Evolutionary conservation across 2,888 invertebrate species (phyloP).

Genomic region (Corbicula japonica): DNA sequence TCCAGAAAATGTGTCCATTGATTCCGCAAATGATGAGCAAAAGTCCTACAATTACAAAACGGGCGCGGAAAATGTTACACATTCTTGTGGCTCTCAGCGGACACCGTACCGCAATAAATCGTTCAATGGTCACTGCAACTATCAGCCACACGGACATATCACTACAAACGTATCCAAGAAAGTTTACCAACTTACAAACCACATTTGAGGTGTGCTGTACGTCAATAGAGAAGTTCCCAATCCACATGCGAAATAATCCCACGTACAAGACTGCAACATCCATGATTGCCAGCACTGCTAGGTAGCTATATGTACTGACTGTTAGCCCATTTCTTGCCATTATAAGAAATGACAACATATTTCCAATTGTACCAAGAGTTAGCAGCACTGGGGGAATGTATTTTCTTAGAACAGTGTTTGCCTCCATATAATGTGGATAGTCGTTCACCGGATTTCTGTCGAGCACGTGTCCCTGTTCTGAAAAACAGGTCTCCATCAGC

Average conservation of each 20-base stretch:
- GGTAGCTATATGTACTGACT: conserved; percentile 84
- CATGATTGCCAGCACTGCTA: conserved; percentile 83
- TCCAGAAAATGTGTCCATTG: conserved; percentile 83
- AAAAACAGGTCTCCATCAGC: neutral
- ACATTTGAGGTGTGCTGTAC: conserved; percentile 75
- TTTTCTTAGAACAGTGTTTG: conserved; percentile 64
- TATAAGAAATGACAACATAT: conserved; percentile 83
- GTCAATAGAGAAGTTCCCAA: conserved; percentile 80
- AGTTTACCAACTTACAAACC: conserved; percentile 81
- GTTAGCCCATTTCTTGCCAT: conserved; percentile 81
- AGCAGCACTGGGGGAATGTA: conserved; percentile 83
- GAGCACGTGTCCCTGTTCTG: neutral
- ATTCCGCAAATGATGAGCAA: conserved; percentile 77
- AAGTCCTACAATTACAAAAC: conserved; percentile 72
- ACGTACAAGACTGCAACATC: conserved; percentile 84
- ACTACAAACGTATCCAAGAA: conserved; percentile 81
- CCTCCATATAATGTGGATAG: conserved; percentile 30
- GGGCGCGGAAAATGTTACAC: conserved; percentile 73
- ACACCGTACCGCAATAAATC: conserved; percentile 84
- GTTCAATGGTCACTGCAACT: conserved; percentile 84
- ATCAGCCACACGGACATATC: conserved; percentile 85
- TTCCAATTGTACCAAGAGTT: conserved; percentile 84
- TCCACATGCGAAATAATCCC: conserved; percentile 83
- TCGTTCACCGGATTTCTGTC: neutral
- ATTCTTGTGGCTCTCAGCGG: conserved; percentile 82